Evolutionary conservation across 2,113 vertebrate species (phyloP), one percentile per base, ranked within the genome.

Genomic region (Phyllopteryx taeniolatus): DNA sequence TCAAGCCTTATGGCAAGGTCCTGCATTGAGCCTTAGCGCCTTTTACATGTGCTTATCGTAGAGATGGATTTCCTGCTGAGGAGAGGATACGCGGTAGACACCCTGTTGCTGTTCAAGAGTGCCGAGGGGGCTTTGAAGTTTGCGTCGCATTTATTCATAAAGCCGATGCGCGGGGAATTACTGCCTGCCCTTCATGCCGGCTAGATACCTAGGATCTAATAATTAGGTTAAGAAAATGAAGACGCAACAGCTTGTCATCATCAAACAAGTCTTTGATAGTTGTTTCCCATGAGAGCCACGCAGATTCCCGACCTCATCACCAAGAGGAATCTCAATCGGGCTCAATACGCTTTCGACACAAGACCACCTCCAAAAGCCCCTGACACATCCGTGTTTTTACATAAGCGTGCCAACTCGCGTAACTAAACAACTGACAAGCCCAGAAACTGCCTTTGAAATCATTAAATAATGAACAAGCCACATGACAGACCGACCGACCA

Each of bases 181-280:
- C 64, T 4, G n/a, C 7, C 42, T n/a, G 19, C 62, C 33, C 39
- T 42, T 59, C 56, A 59, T 44, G 60, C 35, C 8, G 11, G 33
- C 35, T n/a, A 11, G n/a, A 43, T 9, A 14, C 56, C 9, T 31
- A 3, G 22, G 64, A 47, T 47, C 64, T 3, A 17, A n/a, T 11
- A 46, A 27, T 65, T 22, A 46, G 10, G n/a, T 47, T 13, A 46
- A 33, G 31, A 46, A 46, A 31, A 47, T 27, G 11, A 44, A 46
- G 42, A 65, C 10, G 12, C 20, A 44, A 65, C 20, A n/a, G 64
- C 43, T 31, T 66, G 64, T 66, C 64, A 9, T 64, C 62, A n/a
- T 47, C 22, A 27, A 66, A 47, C 64, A 27, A 46, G 63, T 46
- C 43, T 66, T 47, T 46, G 20, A 44, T 46, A 31, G 22, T 47